A percentile compares a stretch with the other conserved stretches of the same genome.
Evolutionary conservation across 2,888 invertebrate species (phyloP).

Genomic region (Tetragonula carbonaria): DNA sequence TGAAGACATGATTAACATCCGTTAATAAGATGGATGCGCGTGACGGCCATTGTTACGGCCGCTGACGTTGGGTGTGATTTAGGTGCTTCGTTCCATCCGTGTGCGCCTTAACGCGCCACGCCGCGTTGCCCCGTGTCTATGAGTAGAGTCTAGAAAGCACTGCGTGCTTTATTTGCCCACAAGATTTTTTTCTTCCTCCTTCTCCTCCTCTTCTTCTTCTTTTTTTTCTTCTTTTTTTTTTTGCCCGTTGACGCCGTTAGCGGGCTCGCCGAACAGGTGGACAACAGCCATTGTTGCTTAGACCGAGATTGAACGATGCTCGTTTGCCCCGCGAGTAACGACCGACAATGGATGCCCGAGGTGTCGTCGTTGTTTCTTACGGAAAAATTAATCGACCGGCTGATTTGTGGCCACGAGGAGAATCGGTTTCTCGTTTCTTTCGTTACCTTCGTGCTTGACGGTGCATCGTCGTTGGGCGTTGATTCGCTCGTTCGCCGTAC

Average conservation of each 20-base stretch:
- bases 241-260: constrained; percentile 30
- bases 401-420: not conserved
- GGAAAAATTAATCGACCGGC: constrained; percentile 2
- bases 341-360: not conserved
- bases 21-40: constrained; percentile 83
- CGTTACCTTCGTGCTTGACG: not conserved
- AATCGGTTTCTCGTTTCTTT: not conserved
- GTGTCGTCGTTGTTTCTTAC: not conserved
- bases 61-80: constrained; percentile 77
- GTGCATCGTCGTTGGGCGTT: no score
- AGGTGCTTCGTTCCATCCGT: constrained; percentile 60
- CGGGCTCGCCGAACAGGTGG: constrained; percentile 41
- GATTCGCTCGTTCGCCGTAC: not conserved
- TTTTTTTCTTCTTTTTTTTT: no score
- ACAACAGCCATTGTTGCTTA: constrained; percentile 18
- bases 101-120: constrained; percentile 7
- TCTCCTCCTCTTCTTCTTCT: not conserved
- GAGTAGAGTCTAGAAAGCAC: constrained; percentile 34
- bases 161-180: constrained; percentile 41
- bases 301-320: constrained; percentile 6
- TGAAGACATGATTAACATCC: constrained; percentile 84
- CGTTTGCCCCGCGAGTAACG: not conserved
- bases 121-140: constrained; percentile 42
- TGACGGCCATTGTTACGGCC: constrained; percentile 81
- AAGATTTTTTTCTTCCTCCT: constrained; percentile 8